Evolutionary conservation across 2,113 vertebrate genomes (phyloP).

Genomic region (Phrynosoma platyrhinos): DNA sequence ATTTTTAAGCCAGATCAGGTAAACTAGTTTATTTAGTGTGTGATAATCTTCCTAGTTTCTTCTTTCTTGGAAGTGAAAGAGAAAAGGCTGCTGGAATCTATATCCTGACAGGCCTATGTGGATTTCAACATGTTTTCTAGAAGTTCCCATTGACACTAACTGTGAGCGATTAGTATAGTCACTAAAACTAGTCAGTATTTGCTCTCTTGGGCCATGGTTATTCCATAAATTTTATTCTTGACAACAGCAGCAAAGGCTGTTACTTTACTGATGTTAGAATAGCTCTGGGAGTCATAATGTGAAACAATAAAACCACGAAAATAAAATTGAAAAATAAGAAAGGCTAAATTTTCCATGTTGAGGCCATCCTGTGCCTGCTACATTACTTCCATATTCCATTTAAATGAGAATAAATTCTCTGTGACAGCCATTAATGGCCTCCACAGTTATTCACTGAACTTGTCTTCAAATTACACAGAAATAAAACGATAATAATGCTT

Average conservation of each 20-base stretch:
- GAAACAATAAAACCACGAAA: constrained; percentile 67
- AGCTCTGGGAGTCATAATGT: constrained; percentile 59
- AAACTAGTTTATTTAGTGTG: too few relatives aligned
- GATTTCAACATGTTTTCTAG: constrained; percentile 47
- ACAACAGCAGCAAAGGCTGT: constrained; percentile 64
- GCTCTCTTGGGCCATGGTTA: constrained; percentile 60
- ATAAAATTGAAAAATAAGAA: constrained; percentile 53
- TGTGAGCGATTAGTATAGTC: constrained; percentile 32
- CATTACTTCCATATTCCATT: constrained; percentile 60
- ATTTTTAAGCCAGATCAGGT: too few relatives aligned
- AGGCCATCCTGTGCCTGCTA: constrained; percentile 28
- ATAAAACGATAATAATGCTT: constrained; percentile 73
- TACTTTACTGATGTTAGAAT: constrained; percentile 45
- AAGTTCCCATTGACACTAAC: constrained; percentile 43
- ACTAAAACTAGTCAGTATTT: constrained; percentile 51
- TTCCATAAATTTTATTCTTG: constrained; percentile 67
- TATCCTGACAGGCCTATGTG: neutral
- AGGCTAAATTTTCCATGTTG: constrained; percentile 62
- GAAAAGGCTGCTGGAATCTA: neutral
- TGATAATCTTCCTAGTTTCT: neutral
- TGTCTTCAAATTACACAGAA: constrained; percentile 73
- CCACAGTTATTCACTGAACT: constrained; percentile 71
- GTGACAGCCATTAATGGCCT: constrained; percentile 68
- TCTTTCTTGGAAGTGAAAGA: neutral
- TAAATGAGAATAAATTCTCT: constrained; percentile 75